phyloP scores from a whole-genome alignment of 2,888 invertebrate genomes.

The Nemotelus nigrinus region DNA sequence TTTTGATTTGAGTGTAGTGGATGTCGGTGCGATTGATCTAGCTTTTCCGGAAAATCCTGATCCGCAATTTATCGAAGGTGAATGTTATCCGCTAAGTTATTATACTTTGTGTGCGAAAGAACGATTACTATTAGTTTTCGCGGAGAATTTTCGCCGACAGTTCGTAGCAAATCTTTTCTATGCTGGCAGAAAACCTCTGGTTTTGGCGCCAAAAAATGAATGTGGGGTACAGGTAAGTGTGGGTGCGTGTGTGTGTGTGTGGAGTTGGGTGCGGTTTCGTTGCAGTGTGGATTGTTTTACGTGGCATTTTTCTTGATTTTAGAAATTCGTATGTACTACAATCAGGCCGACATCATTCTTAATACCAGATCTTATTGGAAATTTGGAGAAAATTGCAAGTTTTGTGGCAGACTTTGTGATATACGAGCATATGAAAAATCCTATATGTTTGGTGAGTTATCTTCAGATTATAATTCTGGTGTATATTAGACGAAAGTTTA shows the following conservation, averaged over 20 bases:
- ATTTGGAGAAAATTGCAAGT: conserved; percentile 76
- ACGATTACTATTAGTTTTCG: conserved; percentile 74
- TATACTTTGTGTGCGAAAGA: conserved; percentile 76
- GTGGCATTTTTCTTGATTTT: conserved; percentile 42
- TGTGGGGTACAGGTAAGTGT: conserved; percentile 75
- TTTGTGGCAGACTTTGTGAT: conserved; percentile 83
- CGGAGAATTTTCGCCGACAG: conserved; percentile 82
- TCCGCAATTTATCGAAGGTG: conserved; percentile 69
- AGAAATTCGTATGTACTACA: conserved; percentile 91
- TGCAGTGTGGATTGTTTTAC: conserved; percentile 51
- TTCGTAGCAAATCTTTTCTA: conserved; percentile 67
- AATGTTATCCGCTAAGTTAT: conserved; percentile 73
- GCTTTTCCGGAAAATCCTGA: conserved; percentile 62
- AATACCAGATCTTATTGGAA: conserved; percentile 71
- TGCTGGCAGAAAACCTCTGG: conserved; percentile 72
- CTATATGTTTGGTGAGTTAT: conserved; percentile 74
- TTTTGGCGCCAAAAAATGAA: conserved; percentile 80
- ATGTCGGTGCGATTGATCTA: conserved; percentile 60
- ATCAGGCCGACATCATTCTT: conserved; percentile 81
- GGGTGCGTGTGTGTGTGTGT: conserved; percentile 56
- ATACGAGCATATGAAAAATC: conserved; percentile 76
- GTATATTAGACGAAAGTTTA: too few species aligned
- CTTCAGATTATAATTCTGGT: too few species aligned
- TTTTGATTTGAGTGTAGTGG: conserved; percentile 32
- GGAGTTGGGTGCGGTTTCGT: conserved; percentile 49